These are phyloP conservation scores for Agrotis puta DNA, from an alignment of 2,888 invertebrate genomes.

Conservation along the genomic window DNA sequence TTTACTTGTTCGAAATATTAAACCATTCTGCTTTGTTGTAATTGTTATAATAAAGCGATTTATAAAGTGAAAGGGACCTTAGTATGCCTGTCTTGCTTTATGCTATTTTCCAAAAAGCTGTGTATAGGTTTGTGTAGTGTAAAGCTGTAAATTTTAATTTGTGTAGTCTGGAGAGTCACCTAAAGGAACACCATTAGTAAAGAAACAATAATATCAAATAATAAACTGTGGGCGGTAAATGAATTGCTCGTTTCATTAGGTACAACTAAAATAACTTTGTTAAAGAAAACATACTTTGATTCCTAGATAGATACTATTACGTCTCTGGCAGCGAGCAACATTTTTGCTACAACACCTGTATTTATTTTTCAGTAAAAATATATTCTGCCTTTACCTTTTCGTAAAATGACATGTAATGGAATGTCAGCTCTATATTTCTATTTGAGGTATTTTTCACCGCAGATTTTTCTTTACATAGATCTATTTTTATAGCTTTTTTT, in stretches of 20 bases:
- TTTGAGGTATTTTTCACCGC: slow-evolving; percentile 21
- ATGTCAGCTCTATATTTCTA: slow-evolving; percentile 17
- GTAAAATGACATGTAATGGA: slow-evolving; percentile 7
- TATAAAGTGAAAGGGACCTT: background rate
- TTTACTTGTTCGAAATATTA: slow-evolving; percentile 38
- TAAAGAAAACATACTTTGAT: slow-evolving; percentile 14
- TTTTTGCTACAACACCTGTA: background rate
- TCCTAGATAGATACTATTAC: background rate
- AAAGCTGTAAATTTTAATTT: background rate
- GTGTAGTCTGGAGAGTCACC: no score
- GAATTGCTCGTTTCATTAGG: background rate
- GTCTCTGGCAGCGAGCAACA: slow-evolving; percentile 7
- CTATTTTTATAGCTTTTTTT: slow-evolving; percentile 27
- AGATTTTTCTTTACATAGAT: background rate
- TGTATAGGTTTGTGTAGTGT: background rate
- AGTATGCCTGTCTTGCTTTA: no score
- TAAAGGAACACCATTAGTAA: no score
- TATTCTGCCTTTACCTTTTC: background rate
- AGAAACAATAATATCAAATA: background rate
- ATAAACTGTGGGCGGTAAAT: background rate
- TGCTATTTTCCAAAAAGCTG: no score
- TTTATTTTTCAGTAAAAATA: slow-evolving; percentile 9
- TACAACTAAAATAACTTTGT: background rate
- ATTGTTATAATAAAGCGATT: slow-evolving; percentile 23
- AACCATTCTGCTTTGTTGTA: slow-evolving; percentile 1